These are phyloP conservation scores for Danio jaintianensis DNA, from an alignment of 2,797 vertebrate genomes.

Conservation along the genomic window DNA sequence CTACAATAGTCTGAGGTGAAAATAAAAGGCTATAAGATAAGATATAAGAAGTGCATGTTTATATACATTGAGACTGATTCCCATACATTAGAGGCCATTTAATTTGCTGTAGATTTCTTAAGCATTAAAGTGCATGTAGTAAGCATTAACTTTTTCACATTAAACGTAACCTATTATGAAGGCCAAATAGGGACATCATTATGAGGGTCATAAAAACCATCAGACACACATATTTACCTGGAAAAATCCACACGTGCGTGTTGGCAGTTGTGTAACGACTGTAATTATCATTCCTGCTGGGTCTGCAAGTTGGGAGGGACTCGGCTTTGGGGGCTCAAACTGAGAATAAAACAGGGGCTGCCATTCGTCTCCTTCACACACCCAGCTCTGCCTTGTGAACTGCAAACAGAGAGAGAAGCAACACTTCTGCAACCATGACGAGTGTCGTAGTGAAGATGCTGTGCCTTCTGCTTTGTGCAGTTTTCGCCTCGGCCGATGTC, in stretches of 20 bases:
- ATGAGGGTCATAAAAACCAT: background rate
- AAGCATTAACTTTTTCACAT: too few relatives aligned
- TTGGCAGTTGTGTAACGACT: conserved; percentile 27
- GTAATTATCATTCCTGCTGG: conserved; percentile 16
- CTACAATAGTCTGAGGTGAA: background rate
- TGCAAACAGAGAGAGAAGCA: conserved; percentile 7
- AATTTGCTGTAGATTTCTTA: too few relatives aligned
- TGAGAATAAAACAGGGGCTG: conserved; percentile 68
- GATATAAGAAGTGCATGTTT: too few relatives aligned
- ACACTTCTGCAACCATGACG: conserved; percentile 67
- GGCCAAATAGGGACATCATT: background rate
- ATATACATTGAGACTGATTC: background rate
- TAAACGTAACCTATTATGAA: too few relatives aligned
- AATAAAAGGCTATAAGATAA: background rate
- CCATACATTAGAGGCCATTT: background rate
- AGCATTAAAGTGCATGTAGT: too few relatives aligned
- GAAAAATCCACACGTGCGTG: background rate
- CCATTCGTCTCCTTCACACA: background rate
- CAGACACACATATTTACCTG: conserved; percentile 1
- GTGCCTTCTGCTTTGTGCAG: conserved; percentile 75
- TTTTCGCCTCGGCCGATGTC: conserved; percentile 64
- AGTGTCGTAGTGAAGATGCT: conserved; percentile 68
- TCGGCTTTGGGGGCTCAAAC: conserved; percentile 22
- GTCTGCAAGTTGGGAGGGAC: conserved; percentile 41
- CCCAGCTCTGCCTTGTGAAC: background rate